Percentiles rank a stretch among this genome's conserved stretches.
These are phyloP conservation scores for Sitta europaea DNA, from an alignment of 2,113 vertebrate genomes.

Conservation along the genomic window DNA sequence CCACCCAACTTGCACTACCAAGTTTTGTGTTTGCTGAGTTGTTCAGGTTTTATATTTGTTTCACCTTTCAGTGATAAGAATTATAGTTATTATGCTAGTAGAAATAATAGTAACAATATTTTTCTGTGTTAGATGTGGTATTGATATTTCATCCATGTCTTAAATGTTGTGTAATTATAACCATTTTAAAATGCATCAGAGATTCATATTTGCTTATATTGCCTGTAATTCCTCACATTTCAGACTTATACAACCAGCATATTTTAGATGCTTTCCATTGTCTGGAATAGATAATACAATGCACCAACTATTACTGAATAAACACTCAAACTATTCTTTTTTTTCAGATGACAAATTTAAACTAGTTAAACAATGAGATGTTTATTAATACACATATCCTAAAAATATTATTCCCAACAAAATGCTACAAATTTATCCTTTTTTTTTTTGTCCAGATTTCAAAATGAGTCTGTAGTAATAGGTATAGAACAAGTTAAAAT, in stretches of 20 bases:
- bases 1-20: background rate
- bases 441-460: background rate
- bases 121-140: background rate
- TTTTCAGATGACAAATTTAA: conserved; percentile 49
- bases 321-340: conserved; percentile 36
- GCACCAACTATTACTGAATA: conserved; percentile 5
- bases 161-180: background rate
- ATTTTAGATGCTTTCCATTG: conserved; percentile 65
- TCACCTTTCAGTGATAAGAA: background rate
- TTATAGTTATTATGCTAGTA: background rate
- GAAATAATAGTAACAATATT: background rate
- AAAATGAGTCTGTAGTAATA: background rate
- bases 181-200: background rate
- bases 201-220: background rate
- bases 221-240: conserved; percentile 18
- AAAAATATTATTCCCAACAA: background rate
- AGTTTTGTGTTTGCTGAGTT: background rate
- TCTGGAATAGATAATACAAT: conserved; percentile 8
- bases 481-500: conserved; percentile 11
- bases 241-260: conserved; percentile 5
- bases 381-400: background rate
- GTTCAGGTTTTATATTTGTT: background rate
- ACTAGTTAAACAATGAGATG: background rate
- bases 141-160: background rate
- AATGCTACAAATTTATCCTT: background rate